Evolutionary conservation across 2,113 vertebrate genomes (phyloP).

Genomic region (Leuciscus idus): DNA sequence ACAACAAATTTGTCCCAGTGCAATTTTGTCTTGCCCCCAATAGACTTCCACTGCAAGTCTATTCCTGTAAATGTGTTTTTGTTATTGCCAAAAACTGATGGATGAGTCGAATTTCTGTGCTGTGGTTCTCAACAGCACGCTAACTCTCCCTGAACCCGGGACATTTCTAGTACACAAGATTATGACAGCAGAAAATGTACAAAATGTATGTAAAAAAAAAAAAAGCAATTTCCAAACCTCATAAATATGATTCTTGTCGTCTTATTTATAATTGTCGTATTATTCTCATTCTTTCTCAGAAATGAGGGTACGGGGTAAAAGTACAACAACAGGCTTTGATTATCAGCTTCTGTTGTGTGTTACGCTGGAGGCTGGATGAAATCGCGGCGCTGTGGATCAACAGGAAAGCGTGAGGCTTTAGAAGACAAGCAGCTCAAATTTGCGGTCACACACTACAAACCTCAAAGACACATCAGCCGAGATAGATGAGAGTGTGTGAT

Average conservation of each 20-base stretch:
- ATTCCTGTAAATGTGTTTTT: background rate
- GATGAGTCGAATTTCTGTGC: background rate
- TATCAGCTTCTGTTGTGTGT: background rate
- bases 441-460: slow-evolving; percentile 14
- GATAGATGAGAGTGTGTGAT: slow-evolving; percentile 25
- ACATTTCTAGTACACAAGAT: background rate
- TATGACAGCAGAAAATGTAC: background rate
- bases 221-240: background rate
- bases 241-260: slow-evolving; percentile 3
- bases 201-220: background rate
- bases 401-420: slow-evolving; percentile 13
- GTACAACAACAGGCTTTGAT: slow-evolving; percentile 15
- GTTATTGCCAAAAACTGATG: background rate
- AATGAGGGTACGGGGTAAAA: background rate
- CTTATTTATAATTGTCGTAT: too few relatives aligned
- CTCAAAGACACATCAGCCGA: slow-evolving; percentile 38
- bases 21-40: background rate
- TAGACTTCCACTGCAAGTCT: background rate
- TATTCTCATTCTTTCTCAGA: background rate
- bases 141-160: background rate
- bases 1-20: background rate
- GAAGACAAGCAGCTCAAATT: slow-evolving; percentile 28
- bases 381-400: background rate
- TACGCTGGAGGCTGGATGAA: background rate
- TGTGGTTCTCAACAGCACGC: background rate